Evolutionary conservation across 2,113 vertebrate genomes (phyloP), one percentile per base, ranked within the genome.

Genomic region (Heloderma charlesbogerti): DNA sequence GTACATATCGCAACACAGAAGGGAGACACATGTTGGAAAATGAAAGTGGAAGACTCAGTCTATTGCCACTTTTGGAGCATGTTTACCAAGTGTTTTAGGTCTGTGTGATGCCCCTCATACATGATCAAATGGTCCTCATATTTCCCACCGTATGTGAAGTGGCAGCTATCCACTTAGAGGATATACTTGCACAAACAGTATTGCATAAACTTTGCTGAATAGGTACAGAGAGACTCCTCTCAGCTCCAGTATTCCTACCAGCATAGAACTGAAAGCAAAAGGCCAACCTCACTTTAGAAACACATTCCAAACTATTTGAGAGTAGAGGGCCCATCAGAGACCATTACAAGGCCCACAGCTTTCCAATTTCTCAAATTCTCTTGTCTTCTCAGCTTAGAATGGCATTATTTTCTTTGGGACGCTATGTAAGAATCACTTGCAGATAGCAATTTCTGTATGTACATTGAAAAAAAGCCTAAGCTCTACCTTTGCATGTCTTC

Each of bases 401-500:
- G 18, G 16, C 3, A 54, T 0, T 0, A 1, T 22, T 74, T 89
- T 92, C 43, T 89, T 89, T 85, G 7, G 3, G n/a, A 40, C 72
- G 2, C 71, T 1, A 1, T 9, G 1, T 0, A 40, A 81, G 3
- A 37, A 89, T 77, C 7, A 0, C 3, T 27, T 60, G 54, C 66
- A 92, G 74, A 85, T 20, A 89, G 45, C 0, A 79, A 54, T n/a
- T 87, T 27, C 43, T 13, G 54, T 0, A 37, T 48, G 0, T 15
- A 40, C 0, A 0, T 16, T 48, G 31, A 57, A 13, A n/a, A 13
- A 1, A 1, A 48, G 78, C 1, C 3, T 0, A 18, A 69, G 84
- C 31, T 84, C 77, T 96, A 99, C 99, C 99, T 99, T 99, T 99
- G 96, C 99, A 99, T 0, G 98, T 98, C 96, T 99, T 99, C 89